Evolutionary conservation across 2,888 invertebrate species (phyloP).

Genomic region (Schizotus pectinicornis): DNA sequence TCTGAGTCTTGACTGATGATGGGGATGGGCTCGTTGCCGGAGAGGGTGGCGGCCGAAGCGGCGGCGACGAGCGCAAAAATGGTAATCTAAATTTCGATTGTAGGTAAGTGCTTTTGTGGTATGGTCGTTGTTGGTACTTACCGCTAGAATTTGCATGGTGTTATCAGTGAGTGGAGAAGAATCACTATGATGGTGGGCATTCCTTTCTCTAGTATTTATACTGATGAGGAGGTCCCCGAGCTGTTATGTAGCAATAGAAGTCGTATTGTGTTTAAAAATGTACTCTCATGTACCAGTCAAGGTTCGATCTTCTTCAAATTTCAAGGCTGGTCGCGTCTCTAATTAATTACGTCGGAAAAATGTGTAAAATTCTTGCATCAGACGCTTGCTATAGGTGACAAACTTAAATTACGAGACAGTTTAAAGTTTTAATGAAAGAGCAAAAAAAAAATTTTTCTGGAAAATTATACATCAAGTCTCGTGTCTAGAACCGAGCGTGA

Average conservation of each 20-base stretch:
- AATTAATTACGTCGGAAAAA: constrained; percentile 14
- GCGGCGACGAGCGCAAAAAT: constrained; percentile 40
- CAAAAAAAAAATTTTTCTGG: too few relatives aligned
- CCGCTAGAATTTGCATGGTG: constrained; percentile 18
- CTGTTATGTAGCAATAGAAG: constrained; percentile 21
- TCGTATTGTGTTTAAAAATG: constrained; percentile 26
- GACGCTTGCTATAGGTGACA: not conserved
- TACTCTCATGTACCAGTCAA: constrained; percentile 25
- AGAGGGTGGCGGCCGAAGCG: constrained; percentile 41
- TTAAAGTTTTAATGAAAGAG: too few relatives aligned
- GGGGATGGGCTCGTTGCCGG: constrained; percentile 43
- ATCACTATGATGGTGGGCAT: constrained; percentile 10
- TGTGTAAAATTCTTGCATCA: constrained; percentile 13
- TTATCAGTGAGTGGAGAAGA: constrained; percentile 13
- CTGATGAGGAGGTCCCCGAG: constrained; percentile 14
- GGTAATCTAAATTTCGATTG: constrained; percentile 37
- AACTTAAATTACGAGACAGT: too few relatives aligned
- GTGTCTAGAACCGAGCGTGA: too few relatives aligned
- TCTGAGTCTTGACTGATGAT: constrained; percentile 53
- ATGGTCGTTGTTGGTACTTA: constrained; percentile 15
- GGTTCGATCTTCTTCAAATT: constrained; percentile 27
- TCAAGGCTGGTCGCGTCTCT: constrained; percentile 18
- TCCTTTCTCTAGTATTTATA: constrained; percentile 26
- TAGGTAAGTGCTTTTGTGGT: not conserved
- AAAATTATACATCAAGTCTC: too few relatives aligned